Base-by-base conservation (phyloP, 1,140 invertebrate species). In the Drosophila burlai region DNA sequence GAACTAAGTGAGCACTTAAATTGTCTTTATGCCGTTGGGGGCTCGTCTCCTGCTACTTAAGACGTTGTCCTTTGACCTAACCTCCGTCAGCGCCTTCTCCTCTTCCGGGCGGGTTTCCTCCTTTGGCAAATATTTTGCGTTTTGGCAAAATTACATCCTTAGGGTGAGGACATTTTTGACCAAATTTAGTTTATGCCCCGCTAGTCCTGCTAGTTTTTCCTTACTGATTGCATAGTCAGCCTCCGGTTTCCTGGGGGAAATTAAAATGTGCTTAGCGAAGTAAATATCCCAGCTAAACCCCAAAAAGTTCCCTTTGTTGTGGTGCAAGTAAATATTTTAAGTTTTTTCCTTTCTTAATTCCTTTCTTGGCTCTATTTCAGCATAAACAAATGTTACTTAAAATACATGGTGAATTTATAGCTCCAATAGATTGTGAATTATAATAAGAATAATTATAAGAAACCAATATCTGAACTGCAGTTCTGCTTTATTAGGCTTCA, bases 71-170 rank as follows among this genome's bases (percentile, higher is more conserved):
- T 82, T 83, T 81, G 80, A 77, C 77, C 47, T 72, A 59, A 58
- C 80, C 57, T 24, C 40, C 34, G 40, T 34, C 50, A 43, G n/a
- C 57, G 64, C 40, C 34, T 50, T 68, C 31, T 46, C 38, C 18
- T 15, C 34, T 59, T 50, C 47, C 38, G 55, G 55, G 6, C 26
- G 21, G 24, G 49, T 24, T 61, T 72, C 46, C 50, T 58, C 45
- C 55, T 64, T 84, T 68, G 58, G 77, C 77, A 80, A 57, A 84
- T 81, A 67, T 84, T 80, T 74, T 84, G 81, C 66, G 72, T 84
- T 80, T 80, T 81, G 72, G 61, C 83, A 82, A 87, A 87, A 87
- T 87, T 77, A 80, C 80, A 82, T 83, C 83, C 80, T 87, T 87
- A 75, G 80, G 65, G 58, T 71, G 54, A 60, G 52, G 43, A 59